Evolutionary conservation across 2,888 invertebrate genomes (phyloP).

Genomic region (Andrena fulva): DNA sequence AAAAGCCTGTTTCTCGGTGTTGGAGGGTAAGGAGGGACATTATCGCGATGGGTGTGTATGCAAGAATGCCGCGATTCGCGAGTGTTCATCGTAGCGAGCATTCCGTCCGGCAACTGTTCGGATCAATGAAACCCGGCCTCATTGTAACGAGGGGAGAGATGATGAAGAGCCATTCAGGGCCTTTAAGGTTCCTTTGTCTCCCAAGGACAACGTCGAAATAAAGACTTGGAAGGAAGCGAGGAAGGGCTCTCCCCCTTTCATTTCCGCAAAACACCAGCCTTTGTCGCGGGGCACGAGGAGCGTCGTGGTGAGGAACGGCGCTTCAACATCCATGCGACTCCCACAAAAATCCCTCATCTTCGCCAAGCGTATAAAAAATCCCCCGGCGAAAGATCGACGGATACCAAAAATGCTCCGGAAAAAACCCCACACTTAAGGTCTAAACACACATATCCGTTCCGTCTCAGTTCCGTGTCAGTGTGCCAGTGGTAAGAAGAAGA

Average conservation of each 20-base stretch:
- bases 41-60: conserved; percentile 30
- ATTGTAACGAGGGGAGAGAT: conserved; percentile 32
- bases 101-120: conserved; percentile 50
- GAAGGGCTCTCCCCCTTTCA: conserved; percentile 57
- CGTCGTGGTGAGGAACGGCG: conserved; percentile 11
- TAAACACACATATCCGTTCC: too few species aligned
- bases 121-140: conserved; percentile 63
- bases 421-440: too few species aligned
- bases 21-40: neutral
- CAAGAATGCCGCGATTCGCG: conserved; percentile 25
- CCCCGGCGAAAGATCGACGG: too few species aligned
- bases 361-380: neutral
- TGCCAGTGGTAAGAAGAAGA: too few species aligned
- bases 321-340: neutral
- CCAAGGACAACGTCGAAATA: conserved; percentile 62
- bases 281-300: conserved; percentile 48
- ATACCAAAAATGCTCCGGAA: too few species aligned
- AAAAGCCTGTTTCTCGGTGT: conserved; percentile 24
- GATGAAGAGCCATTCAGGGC: conserved; percentile 56
- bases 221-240: conserved; percentile 53
- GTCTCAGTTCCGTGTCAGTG: too few species aligned
- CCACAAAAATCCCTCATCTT: neutral
- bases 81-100: conserved; percentile 38
- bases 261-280: conserved; percentile 67
- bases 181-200: conserved; percentile 67